Evolutionary conservation across 2,797 vertebrate species (phyloP).

Genomic region (Chloroceryle amazona): DNA sequence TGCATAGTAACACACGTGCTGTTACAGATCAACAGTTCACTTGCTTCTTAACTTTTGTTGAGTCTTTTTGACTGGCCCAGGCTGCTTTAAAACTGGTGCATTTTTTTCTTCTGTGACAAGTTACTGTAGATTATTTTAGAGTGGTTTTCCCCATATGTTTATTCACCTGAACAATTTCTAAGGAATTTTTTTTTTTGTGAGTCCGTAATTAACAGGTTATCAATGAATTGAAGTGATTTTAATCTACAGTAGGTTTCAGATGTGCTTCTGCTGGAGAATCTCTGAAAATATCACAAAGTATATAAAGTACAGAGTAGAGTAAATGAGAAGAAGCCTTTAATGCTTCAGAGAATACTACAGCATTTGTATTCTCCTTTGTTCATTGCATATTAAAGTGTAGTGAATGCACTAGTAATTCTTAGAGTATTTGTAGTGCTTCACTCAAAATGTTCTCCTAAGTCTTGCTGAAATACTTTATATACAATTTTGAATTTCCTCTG

Average conservation of each 20-base stretch:
- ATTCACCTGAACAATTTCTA: background rate
- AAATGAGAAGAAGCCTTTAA: background rate
- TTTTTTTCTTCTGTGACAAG: background rate
- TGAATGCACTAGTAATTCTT: background rate
- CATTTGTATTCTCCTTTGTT: background rate
- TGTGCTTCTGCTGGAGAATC: background rate
- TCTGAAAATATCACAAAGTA: background rate
- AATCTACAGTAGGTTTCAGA: background rate
- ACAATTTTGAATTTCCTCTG: background rate
- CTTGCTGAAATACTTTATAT: background rate
- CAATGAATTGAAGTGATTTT: background rate
- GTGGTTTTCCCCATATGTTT: background rate
- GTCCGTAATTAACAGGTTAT: background rate
- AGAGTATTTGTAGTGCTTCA: background rate
- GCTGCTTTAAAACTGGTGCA: background rate
- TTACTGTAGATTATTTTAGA: background rate
- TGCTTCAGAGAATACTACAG: background rate
- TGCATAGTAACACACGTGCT: constrained; percentile 2
- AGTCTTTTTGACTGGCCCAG: background rate
- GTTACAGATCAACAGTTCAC: background rate
- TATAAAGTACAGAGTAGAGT: background rate
- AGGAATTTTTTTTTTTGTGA: background rate
- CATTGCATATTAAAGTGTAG: background rate
- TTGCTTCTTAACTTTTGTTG: background rate
- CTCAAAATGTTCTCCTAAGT: background rate